Base-by-base conservation (phyloP, 1,140 invertebrate genomes). In the Cyclina sinensis region DNA sequence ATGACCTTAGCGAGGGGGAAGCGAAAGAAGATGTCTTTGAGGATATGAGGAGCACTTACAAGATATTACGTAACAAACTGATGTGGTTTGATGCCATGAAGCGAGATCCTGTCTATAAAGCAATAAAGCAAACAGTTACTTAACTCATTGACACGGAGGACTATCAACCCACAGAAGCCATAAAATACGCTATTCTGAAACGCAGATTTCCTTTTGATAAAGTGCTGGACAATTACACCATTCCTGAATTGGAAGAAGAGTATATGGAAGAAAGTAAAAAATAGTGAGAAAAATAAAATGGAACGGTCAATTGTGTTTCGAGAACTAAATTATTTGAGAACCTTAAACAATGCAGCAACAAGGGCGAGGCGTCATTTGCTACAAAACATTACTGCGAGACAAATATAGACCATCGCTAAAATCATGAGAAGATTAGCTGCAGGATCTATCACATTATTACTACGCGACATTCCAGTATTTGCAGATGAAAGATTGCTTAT, bases 11-110 rank as follows among this genome's bases (percentile, higher is more conserved):
- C 30, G 74, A 79, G 4, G 4, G 30, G 2, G 32, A 79, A 79
- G 74, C 74, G 27, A 79, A 30, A 54, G 46, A 79, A 48, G 11
- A 79, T 51, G 74, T 79, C 27, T 79, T 79, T 79, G 18, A 79
- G 27, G 74, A 79, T 27, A 79, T 79, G 51, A 79, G 30, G 54
- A 51, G 30, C 48, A 79, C 46, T 32, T 54, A 54, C 51, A 27
- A 46, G 32, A 57, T n/a, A 27, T 57, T 79, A 12, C 43, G 74
- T 27, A 79, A 46, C 2, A 79, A 79, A 79, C 48, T 79, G 27
- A 11, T 51, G 43, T 79, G 24, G 74, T 79, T 79, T 51, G 16
- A 54, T 35, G 74, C 37, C 14, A 79, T 79, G 51, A 79, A 79
- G 39, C 51, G 27, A 43, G 70, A 74, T 74, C 70, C 70, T 3